These are phyloP conservation scores for Nephila pilipes DNA, from an alignment of 1,140 invertebrate species.

Conservation along the genomic window DNA sequence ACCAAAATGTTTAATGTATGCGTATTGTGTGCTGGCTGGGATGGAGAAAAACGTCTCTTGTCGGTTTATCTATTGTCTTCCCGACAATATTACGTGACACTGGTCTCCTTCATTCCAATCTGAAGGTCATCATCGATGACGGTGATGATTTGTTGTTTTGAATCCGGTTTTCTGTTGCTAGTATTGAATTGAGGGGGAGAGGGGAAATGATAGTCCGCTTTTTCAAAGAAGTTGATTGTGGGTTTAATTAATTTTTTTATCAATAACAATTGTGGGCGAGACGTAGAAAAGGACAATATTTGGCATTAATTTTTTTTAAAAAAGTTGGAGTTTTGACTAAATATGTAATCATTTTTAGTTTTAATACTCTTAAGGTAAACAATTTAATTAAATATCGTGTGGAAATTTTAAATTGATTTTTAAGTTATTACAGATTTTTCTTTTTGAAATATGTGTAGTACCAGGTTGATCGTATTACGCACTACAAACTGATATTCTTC, in stretches of 20 bases:
- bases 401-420: no score
- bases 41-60: background rate
- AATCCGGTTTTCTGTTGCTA: constrained; percentile 28
- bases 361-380: no score
- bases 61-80: background rate
- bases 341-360: no score
- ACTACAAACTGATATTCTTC: no score
- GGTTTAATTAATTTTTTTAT: background rate
- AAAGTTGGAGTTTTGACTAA: no score
- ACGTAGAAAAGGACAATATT: background rate
- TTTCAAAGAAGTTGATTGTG: background rate
- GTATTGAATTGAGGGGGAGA: background rate
- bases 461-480: no score
- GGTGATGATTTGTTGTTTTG: constrained; percentile 22
- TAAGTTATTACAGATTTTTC: no score
- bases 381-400: no score
- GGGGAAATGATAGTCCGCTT: background rate
- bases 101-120: constrained; percentile 5
- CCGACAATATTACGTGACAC: constrained; percentile 17
- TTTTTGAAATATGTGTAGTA: no score
- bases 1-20: constrained; percentile 27
- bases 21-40: background rate
- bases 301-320: no score
- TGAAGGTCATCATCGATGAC: constrained; percentile 36
- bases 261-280: background rate